Evolutionary conservation across 2,888 invertebrate species (phyloP).

Genomic region (Steromphala cineraria): DNA sequence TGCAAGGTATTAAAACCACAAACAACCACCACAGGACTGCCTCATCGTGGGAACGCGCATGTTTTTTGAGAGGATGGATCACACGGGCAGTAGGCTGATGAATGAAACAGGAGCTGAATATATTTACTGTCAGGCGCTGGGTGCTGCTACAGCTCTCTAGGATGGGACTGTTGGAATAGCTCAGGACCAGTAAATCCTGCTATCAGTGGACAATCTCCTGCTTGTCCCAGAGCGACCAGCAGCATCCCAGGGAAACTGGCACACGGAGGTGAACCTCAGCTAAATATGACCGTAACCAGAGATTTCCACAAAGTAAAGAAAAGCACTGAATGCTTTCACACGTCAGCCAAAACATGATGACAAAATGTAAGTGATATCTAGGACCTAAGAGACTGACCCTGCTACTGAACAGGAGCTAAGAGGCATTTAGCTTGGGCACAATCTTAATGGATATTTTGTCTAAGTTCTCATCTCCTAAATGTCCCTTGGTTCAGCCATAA

Average conservation of each 20-base stretch:
- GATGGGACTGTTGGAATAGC: background rate
- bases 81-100: too few species aligned
- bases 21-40: too few species aligned
- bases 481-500: too few species aligned
- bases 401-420: background rate
- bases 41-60: too few species aligned
- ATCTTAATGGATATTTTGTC: too few species aligned
- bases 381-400: background rate
- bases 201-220: background rate
- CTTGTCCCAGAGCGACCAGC: background rate
- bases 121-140: background rate
- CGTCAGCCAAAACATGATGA: background rate
- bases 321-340: background rate
- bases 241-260: background rate
- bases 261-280: background rate
- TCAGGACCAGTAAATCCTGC: background rate
- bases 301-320: background rate
- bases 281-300: background rate
- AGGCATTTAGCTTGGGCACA: too few species aligned
- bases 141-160: background rate
- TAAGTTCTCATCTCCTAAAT: too few species aligned
- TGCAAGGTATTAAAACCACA: too few species aligned
- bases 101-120: background rate
- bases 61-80: too few species aligned
- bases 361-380: background rate